Percentiles rank a stretch among this genome's conserved stretches.
Conservation (phyloP, 2,113 vertebrate genomes). For the Tachysurus vachellii region DNA sequence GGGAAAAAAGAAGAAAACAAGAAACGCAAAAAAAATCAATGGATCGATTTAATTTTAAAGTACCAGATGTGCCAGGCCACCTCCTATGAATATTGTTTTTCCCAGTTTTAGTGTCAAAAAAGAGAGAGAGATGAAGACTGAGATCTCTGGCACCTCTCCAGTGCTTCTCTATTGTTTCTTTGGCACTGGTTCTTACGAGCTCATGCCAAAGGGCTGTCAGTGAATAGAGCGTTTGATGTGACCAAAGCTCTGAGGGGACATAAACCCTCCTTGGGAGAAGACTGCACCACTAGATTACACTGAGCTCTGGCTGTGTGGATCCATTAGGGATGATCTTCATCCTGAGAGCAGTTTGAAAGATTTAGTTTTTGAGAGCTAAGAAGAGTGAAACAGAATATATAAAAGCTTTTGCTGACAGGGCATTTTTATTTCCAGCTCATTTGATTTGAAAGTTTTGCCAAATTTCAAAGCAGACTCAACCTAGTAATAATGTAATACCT, state of each 20-base stretch:
- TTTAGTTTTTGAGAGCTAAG: not conserved
- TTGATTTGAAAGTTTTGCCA: not conserved
- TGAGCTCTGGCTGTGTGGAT: slow-evolving; percentile 7
- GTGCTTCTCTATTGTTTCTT: slow-evolving; percentile 13
- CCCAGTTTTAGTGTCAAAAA: not conserved
- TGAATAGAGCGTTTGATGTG: slow-evolving; percentile 21
- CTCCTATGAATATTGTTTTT: not conserved
- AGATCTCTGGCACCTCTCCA: slow-evolving; percentile 53
- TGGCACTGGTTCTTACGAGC: slow-evolving; percentile 27
- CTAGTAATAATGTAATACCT: not conserved
- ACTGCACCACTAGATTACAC: not conserved
- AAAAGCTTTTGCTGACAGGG: slow-evolving; percentile 31
- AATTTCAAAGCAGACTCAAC: not conserved
- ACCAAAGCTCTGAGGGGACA: slow-evolving; percentile 39
- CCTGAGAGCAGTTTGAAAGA: slow-evolving; percentile 9
- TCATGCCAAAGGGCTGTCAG: slow-evolving; percentile 35
- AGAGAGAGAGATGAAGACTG: slow-evolving; percentile 38
- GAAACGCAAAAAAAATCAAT: slow-evolving; percentile 16
- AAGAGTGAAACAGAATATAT: slow-evolving; percentile 13
- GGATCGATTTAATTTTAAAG: slow-evolving; percentile 37
- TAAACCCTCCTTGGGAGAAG: slow-evolving; percentile 36
- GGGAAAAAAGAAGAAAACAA: slow-evolving; percentile 37
- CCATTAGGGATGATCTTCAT: slow-evolving; percentile 37
- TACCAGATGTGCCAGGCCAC: slow-evolving; percentile 23
- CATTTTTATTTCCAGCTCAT: not conserved